Percentiles rank a stretch among this genome's conserved stretches.
Evolutionary conservation across 2,113 vertebrate genomes (phyloP).

Genomic region (Mesembrinibis cayennensis): DNA sequence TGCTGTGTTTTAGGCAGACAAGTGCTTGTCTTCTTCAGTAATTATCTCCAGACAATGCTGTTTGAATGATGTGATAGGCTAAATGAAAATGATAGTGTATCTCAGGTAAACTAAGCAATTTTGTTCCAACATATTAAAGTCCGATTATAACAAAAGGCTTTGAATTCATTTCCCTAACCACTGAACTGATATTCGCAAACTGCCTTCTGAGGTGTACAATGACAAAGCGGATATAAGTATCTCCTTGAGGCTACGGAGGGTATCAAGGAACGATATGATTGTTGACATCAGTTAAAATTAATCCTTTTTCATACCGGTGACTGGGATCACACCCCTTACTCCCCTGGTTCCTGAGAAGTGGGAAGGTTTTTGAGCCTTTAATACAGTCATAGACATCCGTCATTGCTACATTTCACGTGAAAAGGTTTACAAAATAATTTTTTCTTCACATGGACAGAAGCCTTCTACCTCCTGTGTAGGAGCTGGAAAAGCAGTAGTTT

Average conservation of each 20-base stretch:
- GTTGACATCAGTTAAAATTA: background rate
- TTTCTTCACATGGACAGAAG: background rate
- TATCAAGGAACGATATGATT: background rate
- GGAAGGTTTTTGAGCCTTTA: background rate
- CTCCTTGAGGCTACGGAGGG: background rate
- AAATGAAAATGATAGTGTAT: background rate
- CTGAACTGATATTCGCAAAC: background rate
- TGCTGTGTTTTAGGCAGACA: background rate
- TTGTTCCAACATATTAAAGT: background rate
- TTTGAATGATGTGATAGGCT: background rate
- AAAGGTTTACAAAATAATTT: background rate
- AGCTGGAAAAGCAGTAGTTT: background rate
- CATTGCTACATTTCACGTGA: background rate
- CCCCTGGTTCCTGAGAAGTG: background rate
- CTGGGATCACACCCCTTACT: background rate
- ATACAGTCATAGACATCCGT: background rate
- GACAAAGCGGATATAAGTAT: background rate
- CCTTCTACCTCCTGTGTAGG: background rate
- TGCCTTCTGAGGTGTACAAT: background rate
- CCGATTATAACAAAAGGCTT: background rate
- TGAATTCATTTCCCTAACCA: background rate
- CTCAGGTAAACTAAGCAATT: constrained; percentile 18
- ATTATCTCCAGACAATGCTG: constrained; percentile 3
- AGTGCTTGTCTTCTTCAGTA: background rate
- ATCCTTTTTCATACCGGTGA: background rate